Percentiles rank a stretch among this genome's conserved stretches.
Evolutionary conservation across 1,140 invertebrate species (phyloP).

Genomic region (Drosophila fuyamai): DNA sequence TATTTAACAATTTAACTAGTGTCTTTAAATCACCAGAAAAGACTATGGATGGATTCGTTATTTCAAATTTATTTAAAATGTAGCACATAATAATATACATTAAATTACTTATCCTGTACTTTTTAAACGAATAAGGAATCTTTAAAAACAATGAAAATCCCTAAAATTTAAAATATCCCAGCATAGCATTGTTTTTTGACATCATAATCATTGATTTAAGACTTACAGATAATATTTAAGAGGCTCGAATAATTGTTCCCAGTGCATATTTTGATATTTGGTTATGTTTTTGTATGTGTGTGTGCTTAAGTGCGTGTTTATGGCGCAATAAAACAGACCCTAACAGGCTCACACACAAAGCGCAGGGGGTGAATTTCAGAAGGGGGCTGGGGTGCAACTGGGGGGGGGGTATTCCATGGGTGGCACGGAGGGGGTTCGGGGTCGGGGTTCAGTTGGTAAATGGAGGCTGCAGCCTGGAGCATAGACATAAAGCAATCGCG

Average conservation of each 20-base stretch:
- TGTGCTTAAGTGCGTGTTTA: conserved; percentile 80
- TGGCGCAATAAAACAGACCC: conserved; percentile 81
- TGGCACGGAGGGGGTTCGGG: neutral
- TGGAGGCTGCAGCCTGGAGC: conserved; percentile 16
- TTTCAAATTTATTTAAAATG: too few species aligned
- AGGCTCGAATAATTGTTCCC: neutral
- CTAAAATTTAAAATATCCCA: too few species aligned
- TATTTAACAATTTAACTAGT: too few species aligned
- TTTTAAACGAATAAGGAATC: too few species aligned
- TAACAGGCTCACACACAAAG: conserved; percentile 64
- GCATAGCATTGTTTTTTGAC: too few species aligned
- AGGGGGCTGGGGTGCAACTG: neutral
- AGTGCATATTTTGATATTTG: conserved; percentile 20
- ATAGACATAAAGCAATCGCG: conserved; percentile 52
- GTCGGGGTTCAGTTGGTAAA: neutral
- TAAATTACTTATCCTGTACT: too few species aligned
- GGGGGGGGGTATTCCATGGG: neutral
- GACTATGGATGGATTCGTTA: too few species aligned
- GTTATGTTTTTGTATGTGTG: conserved; percentile 50
- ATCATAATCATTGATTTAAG: too few species aligned
- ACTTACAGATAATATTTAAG: too few species aligned
- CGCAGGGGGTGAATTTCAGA: conserved; percentile 7
- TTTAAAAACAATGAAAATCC: too few species aligned
- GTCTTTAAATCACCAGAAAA: too few species aligned
- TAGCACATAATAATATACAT: too few species aligned